Evolutionary conservation across 2,113 vertebrate genomes (phyloP).

Genomic region (Cyprinus carpio): DNA sequence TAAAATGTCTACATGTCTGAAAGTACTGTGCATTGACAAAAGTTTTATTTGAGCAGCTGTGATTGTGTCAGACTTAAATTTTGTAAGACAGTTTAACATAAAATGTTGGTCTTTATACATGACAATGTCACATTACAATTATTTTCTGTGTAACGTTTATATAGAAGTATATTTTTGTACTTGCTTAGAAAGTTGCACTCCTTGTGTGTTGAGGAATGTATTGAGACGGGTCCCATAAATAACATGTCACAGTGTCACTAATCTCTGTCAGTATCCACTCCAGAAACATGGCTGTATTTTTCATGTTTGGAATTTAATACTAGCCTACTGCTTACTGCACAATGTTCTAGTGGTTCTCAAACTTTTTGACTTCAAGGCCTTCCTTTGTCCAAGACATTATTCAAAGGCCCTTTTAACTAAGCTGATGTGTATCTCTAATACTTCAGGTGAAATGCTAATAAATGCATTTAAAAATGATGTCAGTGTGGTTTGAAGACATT

Average conservation of each 20-base stretch:
- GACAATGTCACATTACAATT: neutral
- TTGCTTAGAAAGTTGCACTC: conserved; percentile 26
- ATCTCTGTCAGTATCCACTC: neutral
- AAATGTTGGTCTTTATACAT: conserved; percentile 2
- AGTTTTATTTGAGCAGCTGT: conserved; percentile 12
- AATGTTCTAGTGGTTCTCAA: neutral
- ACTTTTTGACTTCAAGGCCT: no score
- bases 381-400: neutral
- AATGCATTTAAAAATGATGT: neutral
- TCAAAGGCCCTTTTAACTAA: neutral
- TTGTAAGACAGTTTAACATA: neutral
- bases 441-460: neutral
- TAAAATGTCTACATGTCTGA: conserved; percentile 33
- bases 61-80: neutral
- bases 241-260: conserved; percentile 1
- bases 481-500: no score
- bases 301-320: neutral
- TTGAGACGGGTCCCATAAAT: neutral
- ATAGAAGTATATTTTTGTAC: conserved; percentile 50
- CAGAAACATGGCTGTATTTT: neutral
- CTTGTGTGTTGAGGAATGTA: conserved; percentile 6
- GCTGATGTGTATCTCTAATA: neutral
- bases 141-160: conserved; percentile 2
- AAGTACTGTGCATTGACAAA: conserved; percentile 22
- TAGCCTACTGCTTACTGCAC: neutral